phyloP scores from a whole-genome alignment of 2,113 vertebrate species.

The Rhynchomys soricoides region DNA sequence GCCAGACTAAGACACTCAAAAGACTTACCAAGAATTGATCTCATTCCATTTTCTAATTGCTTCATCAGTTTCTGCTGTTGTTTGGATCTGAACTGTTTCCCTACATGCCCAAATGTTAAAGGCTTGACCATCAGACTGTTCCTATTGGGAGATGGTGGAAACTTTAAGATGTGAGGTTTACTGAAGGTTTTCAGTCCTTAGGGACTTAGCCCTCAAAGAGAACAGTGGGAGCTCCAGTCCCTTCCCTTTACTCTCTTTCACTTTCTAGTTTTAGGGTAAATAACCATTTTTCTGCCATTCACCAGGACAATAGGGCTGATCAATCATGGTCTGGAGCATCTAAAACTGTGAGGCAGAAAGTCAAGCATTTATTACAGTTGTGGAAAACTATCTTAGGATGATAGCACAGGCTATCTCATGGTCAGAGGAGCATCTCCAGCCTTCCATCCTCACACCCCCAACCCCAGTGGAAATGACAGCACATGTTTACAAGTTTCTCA shows the following conservation, averaged over 20 bases:
- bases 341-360: not conserved
- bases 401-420: not conserved
- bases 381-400: not conserved
- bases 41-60: not conserved
- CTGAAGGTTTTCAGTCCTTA: not conserved
- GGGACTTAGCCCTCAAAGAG: not conserved
- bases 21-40: not conserved
- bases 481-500: not conserved
- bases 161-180: not conserved
- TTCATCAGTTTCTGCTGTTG: not conserved
- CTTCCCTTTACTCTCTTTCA: not conserved
- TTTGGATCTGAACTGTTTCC: not conserved
- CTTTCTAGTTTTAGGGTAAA: not conserved
- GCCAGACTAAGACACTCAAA: not conserved
- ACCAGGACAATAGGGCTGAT: not conserved
- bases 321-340: not conserved
- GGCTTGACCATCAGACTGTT: not conserved
- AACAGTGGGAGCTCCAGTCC: not conserved
- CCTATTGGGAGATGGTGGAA: not conserved
- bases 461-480: not conserved
- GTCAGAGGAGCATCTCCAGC: not conserved
- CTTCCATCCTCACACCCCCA: not conserved
- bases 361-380: not conserved
- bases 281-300: not conserved
- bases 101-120: not conserved